These are phyloP conservation scores for Augiades crinisus DNA, from an alignment of 2,888 invertebrate species.

Conservation along the genomic window DNA sequence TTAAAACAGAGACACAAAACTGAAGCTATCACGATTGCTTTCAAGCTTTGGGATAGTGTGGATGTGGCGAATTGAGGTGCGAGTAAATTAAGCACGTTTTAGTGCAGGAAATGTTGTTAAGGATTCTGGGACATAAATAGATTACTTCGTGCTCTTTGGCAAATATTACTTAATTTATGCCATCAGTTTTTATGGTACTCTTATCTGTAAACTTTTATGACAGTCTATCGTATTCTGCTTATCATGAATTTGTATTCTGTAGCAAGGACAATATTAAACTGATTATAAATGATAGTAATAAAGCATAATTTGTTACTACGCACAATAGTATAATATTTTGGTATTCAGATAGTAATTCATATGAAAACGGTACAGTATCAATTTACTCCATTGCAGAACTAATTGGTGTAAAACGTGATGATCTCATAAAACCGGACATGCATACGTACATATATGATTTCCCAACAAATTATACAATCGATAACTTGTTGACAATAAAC, in stretches of 20 bases:
- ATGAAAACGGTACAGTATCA: background rate
- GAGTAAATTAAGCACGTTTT: constrained; percentile 2
- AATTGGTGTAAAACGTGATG: background rate
- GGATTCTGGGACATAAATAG: too few species aligned
- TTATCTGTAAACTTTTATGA: too few species aligned
- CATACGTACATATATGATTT: background rate
- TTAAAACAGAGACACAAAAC: constrained; percentile 78
- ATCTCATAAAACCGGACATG: background rate
- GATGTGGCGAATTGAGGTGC: constrained; percentile 43
- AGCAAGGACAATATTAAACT: too few species aligned
- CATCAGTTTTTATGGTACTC: too few species aligned
- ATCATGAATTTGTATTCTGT: too few species aligned
- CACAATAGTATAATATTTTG: too few species aligned
- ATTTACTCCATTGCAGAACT: background rate
- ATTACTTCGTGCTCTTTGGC: too few species aligned
- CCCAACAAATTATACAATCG: constrained; percentile 19
- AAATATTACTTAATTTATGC: too few species aligned
- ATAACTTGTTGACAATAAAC: constrained; percentile 30
- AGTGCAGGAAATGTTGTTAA: background rate
- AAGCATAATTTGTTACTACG: too few species aligned
- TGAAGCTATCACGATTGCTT: constrained; percentile 74
- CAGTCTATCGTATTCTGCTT: too few species aligned
- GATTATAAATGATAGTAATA: too few species aligned
- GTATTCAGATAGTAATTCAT: too few species aligned
- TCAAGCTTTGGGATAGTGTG: constrained; percentile 52